A percentile compares a stretch with the other conserved stretches of the same genome.
Conservation (phyloP, 2,888 invertebrate species). For the Priocnemis perturbator region DNA sequence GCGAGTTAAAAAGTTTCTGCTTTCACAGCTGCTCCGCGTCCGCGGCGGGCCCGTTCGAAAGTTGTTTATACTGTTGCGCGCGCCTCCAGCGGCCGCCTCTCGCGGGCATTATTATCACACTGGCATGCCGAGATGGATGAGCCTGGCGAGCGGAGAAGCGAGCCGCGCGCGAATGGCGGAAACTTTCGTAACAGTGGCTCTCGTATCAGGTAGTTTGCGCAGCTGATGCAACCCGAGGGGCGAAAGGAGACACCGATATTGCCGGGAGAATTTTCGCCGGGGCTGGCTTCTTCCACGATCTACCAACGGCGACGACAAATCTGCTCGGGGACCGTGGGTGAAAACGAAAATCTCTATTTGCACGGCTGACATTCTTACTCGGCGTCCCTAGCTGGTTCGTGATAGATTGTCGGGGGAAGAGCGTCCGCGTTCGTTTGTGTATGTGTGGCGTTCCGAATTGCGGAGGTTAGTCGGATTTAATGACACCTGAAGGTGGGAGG, state of each 20-base stretch:
- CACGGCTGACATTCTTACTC: too few relatives aligned
- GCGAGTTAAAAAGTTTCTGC: slow-evolving; percentile 53
- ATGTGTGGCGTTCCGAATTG: too few relatives aligned
- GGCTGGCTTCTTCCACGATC: too few relatives aligned
- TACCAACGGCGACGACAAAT: too few relatives aligned
- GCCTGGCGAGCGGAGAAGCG: slow-evolving; percentile 19
- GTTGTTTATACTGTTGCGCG: slow-evolving; percentile 55
- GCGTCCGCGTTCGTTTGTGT: too few relatives aligned
- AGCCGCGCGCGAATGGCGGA: slow-evolving; percentile 1
- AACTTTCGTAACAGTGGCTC: slow-evolving; percentile 49
- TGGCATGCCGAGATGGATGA: slow-evolving; percentile 34
- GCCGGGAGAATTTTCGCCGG: not conserved
- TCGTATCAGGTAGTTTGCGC: slow-evolving; percentile 41
- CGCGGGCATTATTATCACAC: slow-evolving; percentile 40
- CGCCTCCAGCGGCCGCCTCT: slow-evolving; percentile 11
- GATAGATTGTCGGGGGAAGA: too few relatives aligned
- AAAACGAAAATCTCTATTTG: too few relatives aligned
- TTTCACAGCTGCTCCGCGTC: slow-evolving; percentile 53
- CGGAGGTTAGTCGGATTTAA: too few relatives aligned
- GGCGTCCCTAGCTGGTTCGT: too few relatives aligned
- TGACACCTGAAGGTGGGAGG: too few relatives aligned
- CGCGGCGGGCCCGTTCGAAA: slow-evolving; percentile 42
- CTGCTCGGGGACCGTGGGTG: too few relatives aligned
- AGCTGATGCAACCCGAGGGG: slow-evolving; percentile 46
- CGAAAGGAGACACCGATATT: not conserved